phyloP scores from a whole-genome alignment of 1,140 invertebrate genomes.

The Goniozus legneri region DNA sequence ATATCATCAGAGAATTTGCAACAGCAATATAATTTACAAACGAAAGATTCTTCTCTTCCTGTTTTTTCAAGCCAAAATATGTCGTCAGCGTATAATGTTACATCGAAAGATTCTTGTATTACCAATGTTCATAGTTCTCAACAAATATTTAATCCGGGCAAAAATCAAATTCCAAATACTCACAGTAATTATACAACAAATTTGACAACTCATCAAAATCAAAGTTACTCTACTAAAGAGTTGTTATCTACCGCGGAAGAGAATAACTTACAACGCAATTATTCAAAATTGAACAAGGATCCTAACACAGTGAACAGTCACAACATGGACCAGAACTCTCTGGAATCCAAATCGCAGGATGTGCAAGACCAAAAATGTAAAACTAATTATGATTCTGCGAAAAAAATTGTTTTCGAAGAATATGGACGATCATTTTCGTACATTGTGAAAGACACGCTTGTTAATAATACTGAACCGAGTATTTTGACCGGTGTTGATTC shows the following conservation, averaged over 20 bases:
- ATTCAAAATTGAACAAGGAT: constrained; percentile 19
- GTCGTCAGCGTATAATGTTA: constrained; percentile 18
- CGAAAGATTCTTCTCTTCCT: constrained; percentile 20
- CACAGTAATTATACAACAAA: constrained; percentile 17
- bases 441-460: constrained; percentile 19
- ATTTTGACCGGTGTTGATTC: constrained; percentile 14
- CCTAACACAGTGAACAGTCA: constrained; percentile 6
- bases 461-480: constrained; percentile 7
- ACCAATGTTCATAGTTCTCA: constrained; percentile 10
- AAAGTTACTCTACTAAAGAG: constrained; percentile 15
- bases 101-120: constrained; percentile 21
- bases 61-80: constrained; percentile 20
- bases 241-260: constrained; percentile 8
- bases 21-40: constrained; percentile 21
- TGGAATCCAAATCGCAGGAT: constrained; percentile 22
- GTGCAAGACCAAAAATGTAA: constrained; percentile 25
- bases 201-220: constrained; percentile 15
- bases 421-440: constrained; percentile 33
- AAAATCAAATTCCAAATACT: constrained; percentile 15
- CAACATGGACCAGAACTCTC: constrained; percentile 12
- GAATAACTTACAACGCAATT: constrained; percentile 17
- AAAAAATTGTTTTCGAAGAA: constrained; percentile 32
- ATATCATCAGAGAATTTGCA: constrained; percentile 27
- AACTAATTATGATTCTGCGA: constrained; percentile 25
- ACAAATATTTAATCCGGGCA: constrained; percentile 8